phyloP scores from a whole-genome alignment of 2,797 vertebrate genomes.

The Lepus townsendii region DNA sequence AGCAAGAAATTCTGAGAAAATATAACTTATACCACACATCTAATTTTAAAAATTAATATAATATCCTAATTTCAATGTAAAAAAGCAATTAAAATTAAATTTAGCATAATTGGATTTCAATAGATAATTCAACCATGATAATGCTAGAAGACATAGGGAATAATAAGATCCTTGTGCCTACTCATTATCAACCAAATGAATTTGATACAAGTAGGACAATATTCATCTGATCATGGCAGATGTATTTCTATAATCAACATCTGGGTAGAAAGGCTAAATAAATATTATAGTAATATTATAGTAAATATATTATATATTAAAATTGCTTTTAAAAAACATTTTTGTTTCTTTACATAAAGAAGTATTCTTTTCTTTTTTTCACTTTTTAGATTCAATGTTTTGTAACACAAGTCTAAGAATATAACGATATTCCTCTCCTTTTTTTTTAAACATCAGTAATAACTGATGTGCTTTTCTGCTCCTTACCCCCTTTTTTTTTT shows the following conservation, averaged over 20 bases:
- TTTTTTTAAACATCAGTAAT: too few relatives aligned
- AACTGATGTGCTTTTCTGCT: too few relatives aligned
- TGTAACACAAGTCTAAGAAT: too few relatives aligned
- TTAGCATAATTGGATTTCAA: constrained; percentile 39
- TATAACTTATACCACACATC: background rate
- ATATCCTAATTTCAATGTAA: background rate
- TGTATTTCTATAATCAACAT: background rate
- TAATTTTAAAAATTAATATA: constrained; percentile 17
- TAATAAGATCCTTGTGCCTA: background rate
- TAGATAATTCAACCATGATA: background rate
- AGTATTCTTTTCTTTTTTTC: background rate
- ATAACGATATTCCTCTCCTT: too few relatives aligned
- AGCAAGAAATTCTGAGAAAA: background rate
- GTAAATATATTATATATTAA: constrained; percentile 49
- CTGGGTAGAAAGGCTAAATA: constrained; percentile 10
- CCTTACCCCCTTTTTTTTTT: too few relatives aligned
- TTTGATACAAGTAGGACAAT: constrained; percentile 1
- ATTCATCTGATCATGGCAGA: background rate
- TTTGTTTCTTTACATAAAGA: background rate
- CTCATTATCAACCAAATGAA: background rate
- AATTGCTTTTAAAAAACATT: background rate
- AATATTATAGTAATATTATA: background rate
- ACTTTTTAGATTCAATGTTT: too few relatives aligned
- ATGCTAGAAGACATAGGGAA: background rate
- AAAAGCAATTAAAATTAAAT: background rate